phyloP scores from a whole-genome alignment of 2,113 vertebrate genomes.

The Saimiri boliviensis region DNA sequence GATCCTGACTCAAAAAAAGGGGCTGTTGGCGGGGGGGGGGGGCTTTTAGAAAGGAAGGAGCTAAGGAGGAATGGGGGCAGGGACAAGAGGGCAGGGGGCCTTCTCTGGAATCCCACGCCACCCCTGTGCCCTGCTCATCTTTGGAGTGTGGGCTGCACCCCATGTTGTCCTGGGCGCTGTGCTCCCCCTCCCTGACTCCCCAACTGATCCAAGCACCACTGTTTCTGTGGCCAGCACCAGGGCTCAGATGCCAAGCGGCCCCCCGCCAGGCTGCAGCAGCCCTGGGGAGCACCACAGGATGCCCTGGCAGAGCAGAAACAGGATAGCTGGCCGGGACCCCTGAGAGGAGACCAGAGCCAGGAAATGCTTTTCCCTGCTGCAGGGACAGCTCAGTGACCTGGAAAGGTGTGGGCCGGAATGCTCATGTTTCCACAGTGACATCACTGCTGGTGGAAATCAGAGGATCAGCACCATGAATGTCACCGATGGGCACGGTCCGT shows the following conservation, averaged over 20 bases:
- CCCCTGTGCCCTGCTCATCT: too few species aligned
- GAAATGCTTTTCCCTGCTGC: constrained; percentile 58
- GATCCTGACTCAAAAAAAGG: too few species aligned
- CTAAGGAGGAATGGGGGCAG: not conserved
- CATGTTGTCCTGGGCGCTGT: accelerated
- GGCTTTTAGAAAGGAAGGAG: too few species aligned
- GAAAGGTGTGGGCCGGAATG: constrained; percentile 34
- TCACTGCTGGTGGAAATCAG: not conserved
- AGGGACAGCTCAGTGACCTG: constrained; percentile 50
- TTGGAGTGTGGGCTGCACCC: not conserved
- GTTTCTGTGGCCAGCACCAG: not conserved
- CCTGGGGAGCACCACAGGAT: constrained; percentile 37
- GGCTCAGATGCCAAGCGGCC: not conserved
- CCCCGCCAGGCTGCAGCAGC: not conserved
- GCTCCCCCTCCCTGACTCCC: accelerated
- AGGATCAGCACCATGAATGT: not conserved
- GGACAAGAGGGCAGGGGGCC: not conserved
- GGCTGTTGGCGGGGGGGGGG: too few species aligned
- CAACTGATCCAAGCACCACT: too few species aligned
- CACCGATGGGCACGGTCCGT: accelerated
- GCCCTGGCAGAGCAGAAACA: constrained; percentile 36
- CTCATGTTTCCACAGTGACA: constrained; percentile 29
- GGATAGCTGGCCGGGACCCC: not conserved
- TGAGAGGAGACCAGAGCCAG: constrained; percentile 21
- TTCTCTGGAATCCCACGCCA: not conserved